These are phyloP conservation scores for Notiomystis cincta DNA, from an alignment of 2,113 vertebrate species.

Conservation along the genomic window DNA sequence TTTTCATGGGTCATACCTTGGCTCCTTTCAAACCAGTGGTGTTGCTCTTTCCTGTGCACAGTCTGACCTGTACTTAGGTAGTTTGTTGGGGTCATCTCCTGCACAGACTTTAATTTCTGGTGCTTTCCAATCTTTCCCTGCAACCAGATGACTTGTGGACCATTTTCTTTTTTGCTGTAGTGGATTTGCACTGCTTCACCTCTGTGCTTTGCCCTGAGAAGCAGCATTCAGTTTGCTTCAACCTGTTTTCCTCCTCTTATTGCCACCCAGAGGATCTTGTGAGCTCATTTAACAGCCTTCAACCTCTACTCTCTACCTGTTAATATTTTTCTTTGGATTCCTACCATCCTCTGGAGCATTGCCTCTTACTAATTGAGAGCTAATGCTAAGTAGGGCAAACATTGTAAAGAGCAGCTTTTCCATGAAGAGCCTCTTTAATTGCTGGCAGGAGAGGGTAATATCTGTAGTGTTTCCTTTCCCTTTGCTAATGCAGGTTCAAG, in stretches of 20 bases:
- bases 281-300: constrained; percentile 4
- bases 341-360: constrained; percentile 25
- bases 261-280: not conserved
- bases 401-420: constrained; percentile 37
- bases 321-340: constrained; percentile 48
- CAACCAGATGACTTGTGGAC: not conserved
- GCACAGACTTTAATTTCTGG: not conserved
- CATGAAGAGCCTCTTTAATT: constrained; percentile 26
- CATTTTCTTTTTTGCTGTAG: not conserved
- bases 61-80: not conserved
- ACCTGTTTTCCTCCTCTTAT: not conserved
- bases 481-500: not conserved
- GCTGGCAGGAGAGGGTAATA: not conserved
- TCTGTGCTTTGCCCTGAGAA: not conserved
- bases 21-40: not conserved
- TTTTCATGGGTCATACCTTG: not conserved
- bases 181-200: not conserved
- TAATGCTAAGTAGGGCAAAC: constrained; percentile 47
- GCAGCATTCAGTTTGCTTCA: not conserved
- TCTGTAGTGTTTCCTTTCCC: constrained; percentile 1
- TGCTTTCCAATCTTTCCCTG: not conserved
- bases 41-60: not conserved
- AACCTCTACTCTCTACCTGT: not conserved
- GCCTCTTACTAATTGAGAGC: constrained; percentile 31
- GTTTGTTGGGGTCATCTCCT: not conserved